Conservation (phyloP, 2,113 vertebrate species). For the Brachionichthys hirsutus region DNA sequence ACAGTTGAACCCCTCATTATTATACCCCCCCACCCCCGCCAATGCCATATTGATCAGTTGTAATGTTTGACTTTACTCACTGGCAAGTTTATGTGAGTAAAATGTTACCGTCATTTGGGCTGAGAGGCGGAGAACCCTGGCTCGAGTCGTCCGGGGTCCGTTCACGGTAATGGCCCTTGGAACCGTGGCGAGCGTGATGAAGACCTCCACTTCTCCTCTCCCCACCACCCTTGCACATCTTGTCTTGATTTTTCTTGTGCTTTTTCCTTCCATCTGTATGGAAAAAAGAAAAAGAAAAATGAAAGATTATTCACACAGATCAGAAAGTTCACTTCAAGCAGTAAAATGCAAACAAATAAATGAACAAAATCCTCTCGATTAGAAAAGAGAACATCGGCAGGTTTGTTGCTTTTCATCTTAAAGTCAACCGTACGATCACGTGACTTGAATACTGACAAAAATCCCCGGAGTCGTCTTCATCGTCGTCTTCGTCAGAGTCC, state of each 20-base stretch:
- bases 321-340: background rate
- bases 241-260: conserved; percentile 83
- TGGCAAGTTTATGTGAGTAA: background rate
- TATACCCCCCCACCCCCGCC: too few relatives aligned
- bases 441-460: conserved; percentile 83
- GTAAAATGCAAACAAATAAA: background rate
- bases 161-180: conserved; percentile 78
- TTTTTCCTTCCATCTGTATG: conserved; percentile 86
- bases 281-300: background rate
- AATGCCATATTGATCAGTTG: background rate
- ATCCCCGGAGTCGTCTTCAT: conserved; percentile 71
- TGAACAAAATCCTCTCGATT: background rate
- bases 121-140: conserved; percentile 82
- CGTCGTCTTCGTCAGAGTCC: conserved; percentile 86
- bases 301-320: background rate
- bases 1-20: too few relatives aligned
- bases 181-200: conserved; percentile 65
- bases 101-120: conserved; percentile 83
- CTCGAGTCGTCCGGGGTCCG: conserved; percentile 71
- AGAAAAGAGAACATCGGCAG: background rate
- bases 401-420: background rate
- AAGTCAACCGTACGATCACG: too few relatives aligned
- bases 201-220: conserved; percentile 70
- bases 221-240: conserved; percentile 86
- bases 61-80: background rate